These are phyloP conservation scores for Hemibagrus guttatus DNA, from an alignment of 2,797 vertebrate species.

Conservation along the genomic window DNA sequence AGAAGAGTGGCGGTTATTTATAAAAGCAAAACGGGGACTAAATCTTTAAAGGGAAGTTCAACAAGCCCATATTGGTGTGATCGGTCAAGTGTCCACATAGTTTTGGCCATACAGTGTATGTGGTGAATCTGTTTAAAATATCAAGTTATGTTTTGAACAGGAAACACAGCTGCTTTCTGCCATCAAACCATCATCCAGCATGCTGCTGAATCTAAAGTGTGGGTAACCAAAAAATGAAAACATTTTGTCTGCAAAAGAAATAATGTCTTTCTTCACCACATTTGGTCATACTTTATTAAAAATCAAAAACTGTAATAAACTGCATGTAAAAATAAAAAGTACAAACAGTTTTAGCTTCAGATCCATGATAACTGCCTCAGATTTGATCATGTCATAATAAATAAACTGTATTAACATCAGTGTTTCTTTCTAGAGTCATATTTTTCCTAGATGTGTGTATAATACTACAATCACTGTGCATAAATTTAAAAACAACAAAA, in stretches of 20 bases:
- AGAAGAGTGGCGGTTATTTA: background rate
- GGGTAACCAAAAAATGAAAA: conserved; percentile 14
- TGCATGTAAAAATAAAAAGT: background rate
- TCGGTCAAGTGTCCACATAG: background rate
- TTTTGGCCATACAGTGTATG: background rate
- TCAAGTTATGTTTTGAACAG: background rate
- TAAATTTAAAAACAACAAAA: background rate
- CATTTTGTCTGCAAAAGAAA: conserved; percentile 24
- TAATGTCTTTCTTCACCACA: conserved; percentile 11
- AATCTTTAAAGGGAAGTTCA: background rate
- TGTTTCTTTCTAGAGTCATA: background rate
- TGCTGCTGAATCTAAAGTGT: conserved; percentile 25
- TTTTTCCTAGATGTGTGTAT: background rate
- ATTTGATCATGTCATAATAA: background rate
- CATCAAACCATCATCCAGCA: conserved; percentile 15
- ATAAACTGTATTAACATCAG: background rate
- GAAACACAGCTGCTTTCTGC: background rate
- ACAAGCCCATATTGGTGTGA: background rate
- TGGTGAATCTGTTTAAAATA: background rate
- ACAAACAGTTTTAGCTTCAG: background rate
- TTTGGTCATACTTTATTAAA: conserved; percentile 18
- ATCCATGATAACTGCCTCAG: background rate
- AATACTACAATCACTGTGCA: background rate
- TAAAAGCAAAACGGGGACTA: too few relatives aligned
- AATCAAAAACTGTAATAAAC: background rate